Conservation (phyloP, 2,797 vertebrate species). For the Notolepis coatsorum region DNA sequence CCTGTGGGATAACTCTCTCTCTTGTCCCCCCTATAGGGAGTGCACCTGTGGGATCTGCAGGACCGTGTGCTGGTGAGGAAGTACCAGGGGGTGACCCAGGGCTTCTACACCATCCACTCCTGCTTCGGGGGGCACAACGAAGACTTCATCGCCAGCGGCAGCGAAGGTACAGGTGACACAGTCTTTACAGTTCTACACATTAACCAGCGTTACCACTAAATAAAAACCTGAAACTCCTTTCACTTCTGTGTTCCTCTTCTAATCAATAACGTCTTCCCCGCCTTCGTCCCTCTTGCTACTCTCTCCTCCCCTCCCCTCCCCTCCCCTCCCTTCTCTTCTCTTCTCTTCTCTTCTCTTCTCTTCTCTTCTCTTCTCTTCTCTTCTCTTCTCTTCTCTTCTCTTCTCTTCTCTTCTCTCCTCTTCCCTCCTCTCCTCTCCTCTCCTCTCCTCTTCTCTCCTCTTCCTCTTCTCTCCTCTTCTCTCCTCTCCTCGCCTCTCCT, state of each 20-base stretch:
- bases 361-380: not conserved
- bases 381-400: too few relatives aligned
- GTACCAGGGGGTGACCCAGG: slow-evolving; percentile 99
- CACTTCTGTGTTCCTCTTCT: not conserved
- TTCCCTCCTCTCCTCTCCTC: too few relatives aligned
- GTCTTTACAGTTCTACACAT: too few relatives aligned
- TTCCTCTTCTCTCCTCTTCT: too few relatives aligned
- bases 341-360: not conserved
- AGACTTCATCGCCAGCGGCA: slow-evolving; percentile 98
- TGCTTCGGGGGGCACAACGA: slow-evolving; percentile 99
- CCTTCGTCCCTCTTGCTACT: not conserved
- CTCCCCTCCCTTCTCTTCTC: not conserved
- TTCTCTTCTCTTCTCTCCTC: too few relatives aligned
- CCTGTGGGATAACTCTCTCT: too few relatives aligned
- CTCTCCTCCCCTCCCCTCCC: not conserved
- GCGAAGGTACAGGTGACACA: too few relatives aligned
- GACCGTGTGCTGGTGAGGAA: slow-evolving; percentile 99
- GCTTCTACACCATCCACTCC: slow-evolving; percentile 99
- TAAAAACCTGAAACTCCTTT: not conserved
- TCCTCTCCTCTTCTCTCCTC: too few relatives aligned
- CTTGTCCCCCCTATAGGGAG: too few relatives aligned
- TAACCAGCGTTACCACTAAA: too few relatives aligned
- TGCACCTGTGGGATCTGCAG: slow-evolving; percentile 99
- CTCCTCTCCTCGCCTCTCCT: not conserved
- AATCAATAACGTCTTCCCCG: not conserved